A percentile compares a stretch with the other conserved stretches of the same genome.
phyloP scores from a whole-genome alignment of 2,797 vertebrate species.

The Clarias fuscus region DNA sequence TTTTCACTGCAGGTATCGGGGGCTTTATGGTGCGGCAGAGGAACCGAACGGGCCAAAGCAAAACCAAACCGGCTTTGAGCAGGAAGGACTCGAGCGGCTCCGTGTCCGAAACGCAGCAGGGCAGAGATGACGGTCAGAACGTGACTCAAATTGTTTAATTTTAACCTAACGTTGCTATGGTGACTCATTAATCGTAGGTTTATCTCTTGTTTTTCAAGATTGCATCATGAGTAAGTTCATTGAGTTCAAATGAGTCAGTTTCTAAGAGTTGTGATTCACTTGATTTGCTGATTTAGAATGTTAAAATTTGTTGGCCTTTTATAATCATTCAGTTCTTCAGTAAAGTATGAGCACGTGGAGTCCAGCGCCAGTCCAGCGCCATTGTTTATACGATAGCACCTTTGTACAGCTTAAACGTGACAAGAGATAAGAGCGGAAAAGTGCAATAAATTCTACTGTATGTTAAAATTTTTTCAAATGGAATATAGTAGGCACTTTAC shows the following conservation, averaged over 20 bases:
- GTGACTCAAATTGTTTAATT: not conserved
- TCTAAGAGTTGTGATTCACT: not conserved
- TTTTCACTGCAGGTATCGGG: constrained; percentile 83
- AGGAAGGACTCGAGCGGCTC: constrained; percentile 96
- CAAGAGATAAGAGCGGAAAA: not conserved
- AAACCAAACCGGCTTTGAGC: constrained; percentile 85
- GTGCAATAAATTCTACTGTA: not conserved
- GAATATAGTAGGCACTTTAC: not conserved
- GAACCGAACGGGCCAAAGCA: constrained; percentile 91
- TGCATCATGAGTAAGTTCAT: too few species aligned
- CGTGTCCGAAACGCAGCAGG: constrained; percentile 82
- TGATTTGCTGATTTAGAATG: not conserved
- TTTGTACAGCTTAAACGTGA: not conserved
- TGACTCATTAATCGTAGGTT: not conserved
- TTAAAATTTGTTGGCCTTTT: not conserved
- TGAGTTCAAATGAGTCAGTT: not conserved
- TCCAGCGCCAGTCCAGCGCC: not conserved
- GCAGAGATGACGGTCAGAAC: constrained; percentile 86
- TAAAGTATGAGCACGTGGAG: not conserved
- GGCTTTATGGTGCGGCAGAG: constrained; percentile 99
- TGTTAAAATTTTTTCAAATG: not conserved
- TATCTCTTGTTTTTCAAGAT: not conserved
- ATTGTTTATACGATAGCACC: not conserved
- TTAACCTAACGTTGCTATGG: not conserved
- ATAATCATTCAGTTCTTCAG: not conserved